Percentiles rank a stretch among this genome's conserved stretches.
Conservation (phyloP, 2,888 invertebrate species). For the Eugnorisma glareosa region DNA sequence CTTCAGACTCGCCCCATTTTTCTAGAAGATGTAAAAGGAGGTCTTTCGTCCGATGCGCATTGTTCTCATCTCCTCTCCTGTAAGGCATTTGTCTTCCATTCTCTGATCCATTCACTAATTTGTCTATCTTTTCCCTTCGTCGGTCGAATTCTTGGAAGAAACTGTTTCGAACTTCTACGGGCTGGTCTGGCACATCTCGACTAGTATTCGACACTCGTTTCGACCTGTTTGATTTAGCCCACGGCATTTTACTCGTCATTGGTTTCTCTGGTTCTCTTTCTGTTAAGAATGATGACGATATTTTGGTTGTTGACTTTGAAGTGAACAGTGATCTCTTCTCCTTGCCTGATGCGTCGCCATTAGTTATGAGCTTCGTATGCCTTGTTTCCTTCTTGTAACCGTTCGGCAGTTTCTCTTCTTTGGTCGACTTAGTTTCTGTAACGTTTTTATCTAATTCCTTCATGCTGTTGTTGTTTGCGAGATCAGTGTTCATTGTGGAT, state of each 20-base stretch:
- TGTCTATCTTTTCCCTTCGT: constrained; percentile 86
- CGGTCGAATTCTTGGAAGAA: constrained; percentile 88
- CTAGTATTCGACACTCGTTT: constrained; percentile 93
- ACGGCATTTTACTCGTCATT: constrained; percentile 89
- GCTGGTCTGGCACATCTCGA: constrained; percentile 93
- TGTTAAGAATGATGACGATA: constrained; percentile 82
- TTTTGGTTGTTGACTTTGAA: constrained; percentile 85
- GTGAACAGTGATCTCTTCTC: constrained; percentile 81
- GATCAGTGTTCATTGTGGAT: constrained; percentile 92
- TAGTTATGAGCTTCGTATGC: constrained; percentile 80
- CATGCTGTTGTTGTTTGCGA: constrained; percentile 85
- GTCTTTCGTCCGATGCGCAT: constrained; percentile 94
- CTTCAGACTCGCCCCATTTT: constrained; percentile 93
- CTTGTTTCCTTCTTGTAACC: constrained; percentile 83
- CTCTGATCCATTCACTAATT: constrained; percentile 84
- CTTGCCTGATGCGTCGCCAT: constrained; percentile 80
- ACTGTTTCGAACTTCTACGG: constrained; percentile 90
- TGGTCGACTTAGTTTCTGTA: constrained; percentile 79
- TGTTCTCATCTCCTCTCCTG: constrained; percentile 89
- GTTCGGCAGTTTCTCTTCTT: constrained; percentile 82
- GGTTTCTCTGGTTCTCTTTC: constrained; percentile 85
- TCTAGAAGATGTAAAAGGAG: constrained; percentile 93
- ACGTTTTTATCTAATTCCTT: constrained; percentile 86
- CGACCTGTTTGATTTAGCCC: constrained; percentile 88
- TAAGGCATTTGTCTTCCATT: constrained; percentile 86